These are phyloP conservation scores for Tachina grossa DNA, from an alignment of 2,888 invertebrate genomes.

Conservation along the genomic window DNA sequence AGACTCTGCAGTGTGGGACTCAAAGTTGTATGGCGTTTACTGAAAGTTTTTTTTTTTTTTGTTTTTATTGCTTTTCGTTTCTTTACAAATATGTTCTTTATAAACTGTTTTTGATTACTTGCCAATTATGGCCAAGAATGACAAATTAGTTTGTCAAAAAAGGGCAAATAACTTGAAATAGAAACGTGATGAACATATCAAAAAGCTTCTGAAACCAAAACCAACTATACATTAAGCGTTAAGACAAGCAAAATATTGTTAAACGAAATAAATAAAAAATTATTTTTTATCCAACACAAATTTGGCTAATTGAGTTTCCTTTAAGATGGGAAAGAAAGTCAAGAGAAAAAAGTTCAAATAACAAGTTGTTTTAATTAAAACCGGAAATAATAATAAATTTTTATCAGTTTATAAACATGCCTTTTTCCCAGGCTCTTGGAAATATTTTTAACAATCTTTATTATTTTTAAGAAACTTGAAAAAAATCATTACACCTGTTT, in stretches of 20 bases:
- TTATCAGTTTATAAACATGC: slow-evolving; percentile 61
- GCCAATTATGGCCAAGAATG: slow-evolving; percentile 69
- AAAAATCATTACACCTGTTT: slow-evolving; percentile 71
- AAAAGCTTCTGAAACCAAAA: slow-evolving; percentile 14
- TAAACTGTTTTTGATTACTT: slow-evolving; percentile 69
- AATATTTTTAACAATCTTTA: slow-evolving; percentile 4
- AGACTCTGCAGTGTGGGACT: slow-evolving; percentile 24
- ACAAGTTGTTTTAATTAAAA: slow-evolving; percentile 57
- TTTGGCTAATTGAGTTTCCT: slow-evolving; percentile 26
- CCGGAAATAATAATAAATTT: slow-evolving; percentile 66
- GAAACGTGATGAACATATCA: slow-evolving; percentile 60
- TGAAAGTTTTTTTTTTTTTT: slow-evolving; percentile 33
- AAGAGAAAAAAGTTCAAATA: neutral
- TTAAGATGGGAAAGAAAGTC: slow-evolving; percentile 18
- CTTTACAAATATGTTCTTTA: slow-evolving; percentile 42
- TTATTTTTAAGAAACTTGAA: slow-evolving; percentile 23
- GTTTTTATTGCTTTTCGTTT: slow-evolving; percentile 5
- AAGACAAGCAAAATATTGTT: neutral
- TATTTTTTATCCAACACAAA: neutral
- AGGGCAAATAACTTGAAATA: slow-evolving; percentile 62
- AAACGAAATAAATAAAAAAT: neutral
- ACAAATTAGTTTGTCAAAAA: slow-evolving; percentile 65
- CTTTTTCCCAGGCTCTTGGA: slow-evolving; percentile 48
- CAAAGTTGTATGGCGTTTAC: slow-evolving; percentile 40
- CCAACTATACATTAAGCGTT: no score